Evolutionary conservation across 2,113 vertebrate genomes (phyloP).

Genomic region (Mixornis gularis): DNA sequence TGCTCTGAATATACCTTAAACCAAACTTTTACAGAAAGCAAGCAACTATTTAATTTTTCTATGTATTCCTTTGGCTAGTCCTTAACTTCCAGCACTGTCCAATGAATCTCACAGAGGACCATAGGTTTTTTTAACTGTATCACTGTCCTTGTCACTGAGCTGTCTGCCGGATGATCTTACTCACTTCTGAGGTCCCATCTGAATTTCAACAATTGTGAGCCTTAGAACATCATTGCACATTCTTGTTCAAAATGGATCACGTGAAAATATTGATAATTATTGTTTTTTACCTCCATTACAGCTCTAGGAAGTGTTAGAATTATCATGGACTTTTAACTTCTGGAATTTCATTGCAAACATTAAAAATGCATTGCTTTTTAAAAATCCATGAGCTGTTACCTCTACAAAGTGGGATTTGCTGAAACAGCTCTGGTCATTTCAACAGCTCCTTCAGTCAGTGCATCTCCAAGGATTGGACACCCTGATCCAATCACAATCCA

Average conservation of each 20-base stretch:
- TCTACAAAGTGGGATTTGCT: not conserved
- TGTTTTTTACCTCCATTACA: not conserved
- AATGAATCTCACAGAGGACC: not conserved
- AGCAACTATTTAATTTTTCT: not conserved
- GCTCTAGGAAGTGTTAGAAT: not conserved
- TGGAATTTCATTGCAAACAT: not conserved
- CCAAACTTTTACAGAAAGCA: not conserved
- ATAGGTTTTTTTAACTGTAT: not conserved
- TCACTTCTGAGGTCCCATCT: not conserved
- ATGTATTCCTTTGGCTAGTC: not conserved
- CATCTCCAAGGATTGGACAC: not conserved
- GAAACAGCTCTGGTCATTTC: not conserved
- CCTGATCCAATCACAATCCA: rapidly evolving
- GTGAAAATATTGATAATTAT: not conserved
- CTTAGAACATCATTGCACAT: not conserved
- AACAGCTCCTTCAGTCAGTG: not conserved
- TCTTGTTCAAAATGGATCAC: not conserved
- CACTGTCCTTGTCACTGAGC: not conserved
- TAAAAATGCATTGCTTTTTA: not conserved
- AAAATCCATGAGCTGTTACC: not conserved
- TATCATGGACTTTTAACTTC: not conserved
- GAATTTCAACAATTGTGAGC: not conserved
- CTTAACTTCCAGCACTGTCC: not conserved
- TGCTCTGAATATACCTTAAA: not conserved
- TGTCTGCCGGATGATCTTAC: not conserved